Base-by-base conservation (phyloP, 2,113 vertebrate genomes). In the Corydoras sp. region DNA sequence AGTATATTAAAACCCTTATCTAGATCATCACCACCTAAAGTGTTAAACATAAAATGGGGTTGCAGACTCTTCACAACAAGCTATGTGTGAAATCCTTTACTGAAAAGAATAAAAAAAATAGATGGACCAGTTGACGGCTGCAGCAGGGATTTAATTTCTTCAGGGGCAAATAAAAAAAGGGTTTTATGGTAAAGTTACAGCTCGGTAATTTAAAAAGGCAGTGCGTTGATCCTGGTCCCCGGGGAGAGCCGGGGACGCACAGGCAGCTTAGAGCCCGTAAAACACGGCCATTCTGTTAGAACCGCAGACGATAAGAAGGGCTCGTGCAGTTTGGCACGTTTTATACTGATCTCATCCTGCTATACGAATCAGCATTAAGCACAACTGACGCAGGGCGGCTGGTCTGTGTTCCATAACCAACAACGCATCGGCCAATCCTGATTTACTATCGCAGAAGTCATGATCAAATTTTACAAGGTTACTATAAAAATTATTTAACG, bases 191-290 rank as follows among this genome's bases (percentile, higher is more conserved):
- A 43, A 51, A n/a, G 51, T 72, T 56, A 53, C 65, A 68, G 77
- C 51, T 75, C 66, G 65, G 75, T 78, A 71, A 76, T 58, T 72
- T 59, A 67, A 30, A 29, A 58, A 63, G 54, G n/a, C 71, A 61
- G 62, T 58, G 56, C 58, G 67, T 54, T 43, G n/a, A 74, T 43
- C 51, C 56, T 18, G 63, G 15, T 54, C 63, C 61, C 58, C 5
- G 9, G 31, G 51, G 50, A 61, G 43, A 56, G 14, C 10, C 51
- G 15, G 58, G 58, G 32, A 74, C 62, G 43, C 29, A 54, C 18
- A 12, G 68, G n/a, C 62, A 66, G 62, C 30, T 65, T 43, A 67
- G 56, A 73, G 49, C 61, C 58, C 43, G 11, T 32, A 68, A 66
- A 73, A 50, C 64, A 67, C 18, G 65, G 73, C 61, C 12, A 18